Percentiles rank a stretch among this genome's conserved stretches.
Evolutionary conservation across 2,888 invertebrate genomes (phyloP).

Genomic region (Drosophila macrospina): DNA sequence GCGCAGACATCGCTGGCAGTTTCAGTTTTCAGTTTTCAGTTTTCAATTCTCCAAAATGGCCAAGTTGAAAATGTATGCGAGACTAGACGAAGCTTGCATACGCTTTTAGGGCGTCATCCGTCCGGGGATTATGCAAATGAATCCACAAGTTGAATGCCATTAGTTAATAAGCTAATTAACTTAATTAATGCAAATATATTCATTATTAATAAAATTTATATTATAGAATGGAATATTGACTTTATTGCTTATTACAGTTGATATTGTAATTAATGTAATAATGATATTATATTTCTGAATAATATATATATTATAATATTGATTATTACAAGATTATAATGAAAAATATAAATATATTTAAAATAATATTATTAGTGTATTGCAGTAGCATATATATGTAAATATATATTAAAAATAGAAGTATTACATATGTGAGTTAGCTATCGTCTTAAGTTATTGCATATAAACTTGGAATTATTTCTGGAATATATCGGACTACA

Average conservation of each 20-base stretch:
- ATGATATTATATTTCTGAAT: background rate
- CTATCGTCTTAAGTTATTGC: too few relatives aligned
- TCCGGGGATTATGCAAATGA: slow-evolving; percentile 10
- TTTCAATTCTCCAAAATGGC: slow-evolving; percentile 54
- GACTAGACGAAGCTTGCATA: slow-evolving; percentile 38
- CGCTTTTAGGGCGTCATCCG: slow-evolving; percentile 43
- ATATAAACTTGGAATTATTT: too few relatives aligned
- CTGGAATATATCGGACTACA: too few relatives aligned
- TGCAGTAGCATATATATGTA: too few relatives aligned
- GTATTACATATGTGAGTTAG: too few relatives aligned
- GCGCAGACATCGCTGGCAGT: slow-evolving; percentile 63
- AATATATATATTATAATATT: too few relatives aligned
- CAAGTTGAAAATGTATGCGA: slow-evolving; percentile 8
- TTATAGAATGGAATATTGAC: background rate
- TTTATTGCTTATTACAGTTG: too few relatives aligned
- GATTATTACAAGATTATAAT: too few relatives aligned
- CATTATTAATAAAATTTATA: background rate
- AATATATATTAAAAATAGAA: too few relatives aligned
- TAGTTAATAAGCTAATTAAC: slow-evolving; percentile 10
- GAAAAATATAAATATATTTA: background rate
- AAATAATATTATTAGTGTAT: background rate
- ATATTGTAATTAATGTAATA: background rate
- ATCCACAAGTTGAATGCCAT: background rate
- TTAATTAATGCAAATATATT: slow-evolving; percentile 5
- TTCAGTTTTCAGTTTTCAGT: slow-evolving; percentile 43